Evolutionary conservation across 2,888 invertebrate genomes (phyloP).

Genomic region (Pandemis cinnamomeana): DNA sequence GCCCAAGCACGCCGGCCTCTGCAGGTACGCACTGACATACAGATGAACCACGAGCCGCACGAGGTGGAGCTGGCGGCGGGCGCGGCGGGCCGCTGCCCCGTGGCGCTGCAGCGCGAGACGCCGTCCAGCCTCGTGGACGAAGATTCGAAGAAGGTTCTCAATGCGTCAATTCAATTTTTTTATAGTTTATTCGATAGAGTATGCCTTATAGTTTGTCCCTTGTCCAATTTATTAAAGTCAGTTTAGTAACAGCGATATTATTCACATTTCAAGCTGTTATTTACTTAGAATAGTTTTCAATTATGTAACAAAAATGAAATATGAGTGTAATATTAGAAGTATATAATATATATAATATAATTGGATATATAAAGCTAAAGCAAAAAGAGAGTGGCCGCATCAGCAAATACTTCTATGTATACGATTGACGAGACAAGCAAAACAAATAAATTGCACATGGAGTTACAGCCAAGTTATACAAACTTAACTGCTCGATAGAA

Average conservation of each 20-base stretch:
- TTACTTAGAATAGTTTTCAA: too few relatives aligned
- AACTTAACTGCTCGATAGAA: neutral
- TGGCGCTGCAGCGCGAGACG: constrained; percentile 95
- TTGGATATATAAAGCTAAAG: neutral
- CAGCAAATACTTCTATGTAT: constrained; percentile 16
- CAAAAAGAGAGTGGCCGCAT: neutral
- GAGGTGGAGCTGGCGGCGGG: constrained; percentile 85
- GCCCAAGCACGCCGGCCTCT: constrained; percentile 92
- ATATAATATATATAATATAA: neutral
- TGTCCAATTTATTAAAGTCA: too few relatives aligned
- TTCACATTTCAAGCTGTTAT: too few relatives aligned
- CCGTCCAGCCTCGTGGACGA: constrained; percentile 91
- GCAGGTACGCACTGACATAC: constrained; percentile 87
- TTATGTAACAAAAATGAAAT: too few relatives aligned
- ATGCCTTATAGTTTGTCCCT: too few relatives aligned
- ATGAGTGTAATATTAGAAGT: neutral
- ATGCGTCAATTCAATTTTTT: too few relatives aligned
- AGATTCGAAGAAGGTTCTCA: too few relatives aligned
- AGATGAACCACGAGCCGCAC: constrained; percentile 88
- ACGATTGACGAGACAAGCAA: constrained; percentile 16
- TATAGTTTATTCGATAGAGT: too few relatives aligned
- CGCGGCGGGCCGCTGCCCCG: constrained; percentile 86
- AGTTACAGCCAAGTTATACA: neutral
- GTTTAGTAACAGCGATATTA: too few relatives aligned
- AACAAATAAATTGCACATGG: neutral